phyloP scores from a whole-genome alignment of 2,888 invertebrate species.

The Cephus rjabovi region DNA sequence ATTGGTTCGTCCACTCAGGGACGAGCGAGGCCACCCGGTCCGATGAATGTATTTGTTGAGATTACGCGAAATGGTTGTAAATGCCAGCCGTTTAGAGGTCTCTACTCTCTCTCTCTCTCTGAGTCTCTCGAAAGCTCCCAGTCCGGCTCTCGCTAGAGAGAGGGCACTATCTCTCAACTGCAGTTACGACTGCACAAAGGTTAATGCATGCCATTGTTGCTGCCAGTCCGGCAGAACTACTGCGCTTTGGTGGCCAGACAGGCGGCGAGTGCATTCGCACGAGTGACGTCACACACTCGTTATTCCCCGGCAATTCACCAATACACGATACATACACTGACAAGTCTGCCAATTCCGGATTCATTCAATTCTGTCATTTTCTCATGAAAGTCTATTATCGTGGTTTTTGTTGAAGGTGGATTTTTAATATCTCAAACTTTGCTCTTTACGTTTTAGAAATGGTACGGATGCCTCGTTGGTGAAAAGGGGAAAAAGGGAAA shows the following conservation, averaged over 20 bases:
- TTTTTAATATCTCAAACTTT: neutral
- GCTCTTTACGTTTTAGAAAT: conserved; percentile 4
- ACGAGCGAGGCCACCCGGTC: conserved; percentile 31
- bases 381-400: too few species aligned
- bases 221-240: conserved; percentile 58
- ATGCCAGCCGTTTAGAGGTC: conserved; percentile 38
- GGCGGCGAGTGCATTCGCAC: conserved; percentile 32
- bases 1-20: conserved; percentile 56
- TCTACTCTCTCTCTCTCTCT: conserved; percentile 23
- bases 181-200: conserved; percentile 66
- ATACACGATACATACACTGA: too few species aligned
- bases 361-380: too few species aligned
- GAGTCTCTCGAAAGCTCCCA: conserved; percentile 8
- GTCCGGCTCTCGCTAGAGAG: conserved; percentile 25
- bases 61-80: conserved; percentile 64
- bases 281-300: conserved; percentile 21
- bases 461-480: neutral
- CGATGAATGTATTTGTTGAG: conserved; percentile 63
- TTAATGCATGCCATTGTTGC: conserved; percentile 65
- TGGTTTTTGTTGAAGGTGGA: too few species aligned
- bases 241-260: conserved; percentile 47
- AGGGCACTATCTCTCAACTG: conserved; percentile 61
- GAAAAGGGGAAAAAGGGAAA: too few species aligned
- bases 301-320: neutral
- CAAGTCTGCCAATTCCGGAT: too few species aligned